A percentile compares a stretch with the other conserved stretches of the same genome.
phyloP scores from a whole-genome alignment of 2,888 invertebrate species.

The Odontocerum albicorne region DNA sequence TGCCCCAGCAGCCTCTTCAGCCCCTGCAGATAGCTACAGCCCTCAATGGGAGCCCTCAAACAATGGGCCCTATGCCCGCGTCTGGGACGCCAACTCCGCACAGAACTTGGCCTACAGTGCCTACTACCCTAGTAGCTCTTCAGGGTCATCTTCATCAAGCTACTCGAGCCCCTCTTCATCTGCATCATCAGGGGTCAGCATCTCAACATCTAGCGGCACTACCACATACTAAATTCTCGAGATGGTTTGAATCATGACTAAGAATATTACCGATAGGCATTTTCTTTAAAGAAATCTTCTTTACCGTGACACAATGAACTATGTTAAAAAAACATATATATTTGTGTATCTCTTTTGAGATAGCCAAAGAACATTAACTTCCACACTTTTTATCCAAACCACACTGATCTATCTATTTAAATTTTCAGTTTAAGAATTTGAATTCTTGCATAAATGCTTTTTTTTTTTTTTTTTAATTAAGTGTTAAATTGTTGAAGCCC shows the following conservation, averaged over 20 bases:
- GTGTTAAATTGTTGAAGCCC: too few species aligned
- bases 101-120: slow-evolving; percentile 71
- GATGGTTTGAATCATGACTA: slow-evolving; percentile 7
- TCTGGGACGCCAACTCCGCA: slow-evolving; percentile 67
- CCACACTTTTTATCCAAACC: too few species aligned
- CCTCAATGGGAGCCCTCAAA: slow-evolving; percentile 72
- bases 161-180: slow-evolving; percentile 51
- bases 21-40: slow-evolving; percentile 72
- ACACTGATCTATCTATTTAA: too few species aligned
- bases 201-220: slow-evolving; percentile 34
- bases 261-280: slow-evolving; percentile 1
- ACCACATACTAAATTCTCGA: slow-evolving; percentile 20
- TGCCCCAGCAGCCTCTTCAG: slow-evolving; percentile 54
- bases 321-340: too few species aligned
- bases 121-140: slow-evolving; percentile 68
- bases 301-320: too few species aligned
- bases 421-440: too few species aligned
- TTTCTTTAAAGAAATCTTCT: slow-evolving; percentile 2
- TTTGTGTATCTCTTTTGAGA: too few species aligned
- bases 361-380: too few species aligned
- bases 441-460: too few species aligned
- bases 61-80: slow-evolving; percentile 76
- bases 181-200: slow-evolving; percentile 41
- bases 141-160: slow-evolving; percentile 57
- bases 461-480: too few species aligned